A percentile compares a stretch with the other conserved stretches of the same genome.
Conservation (phyloP, 1,140 invertebrate genomes). For the Oryctes rhinoceros region DNA sequence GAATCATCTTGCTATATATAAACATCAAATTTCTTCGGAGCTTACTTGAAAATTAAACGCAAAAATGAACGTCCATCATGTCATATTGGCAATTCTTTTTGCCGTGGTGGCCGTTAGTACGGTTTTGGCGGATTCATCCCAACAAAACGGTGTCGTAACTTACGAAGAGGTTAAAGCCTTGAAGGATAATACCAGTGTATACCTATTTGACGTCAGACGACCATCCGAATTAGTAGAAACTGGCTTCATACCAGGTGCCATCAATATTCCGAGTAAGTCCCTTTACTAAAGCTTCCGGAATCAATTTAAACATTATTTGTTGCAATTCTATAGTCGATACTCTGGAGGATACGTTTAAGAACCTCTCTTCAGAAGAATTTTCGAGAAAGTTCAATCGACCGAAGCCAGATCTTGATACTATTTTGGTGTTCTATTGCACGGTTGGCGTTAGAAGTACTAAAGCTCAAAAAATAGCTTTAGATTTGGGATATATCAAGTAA, state of each 20-base stretch:
- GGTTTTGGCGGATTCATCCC: too few relatives aligned
- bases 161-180: neutral
- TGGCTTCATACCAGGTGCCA: neutral
- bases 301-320: neutral
- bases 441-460: conserved; percentile 60
- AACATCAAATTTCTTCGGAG: too few relatives aligned
- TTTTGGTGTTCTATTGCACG: conserved; percentile 62
- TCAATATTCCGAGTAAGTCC: conserved; percentile 15
- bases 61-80: too few relatives aligned
- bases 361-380: neutral
- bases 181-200: neutral
- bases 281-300: too few relatives aligned
- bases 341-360: neutral
- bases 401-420: conserved; percentile 49
- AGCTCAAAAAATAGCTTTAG: conserved; percentile 57
- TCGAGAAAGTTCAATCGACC: neutral
- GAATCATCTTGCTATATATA: too few relatives aligned
- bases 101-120: too few relatives aligned
- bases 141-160: neutral
- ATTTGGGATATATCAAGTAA: conserved; percentile 62
- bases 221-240: neutral
- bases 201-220: neutral
- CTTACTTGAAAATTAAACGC: too few relatives aligned
- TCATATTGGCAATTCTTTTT: too few relatives aligned
- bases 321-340: neutral